Percentiles rank a stretch among this genome's conserved stretches.
These are phyloP conservation scores for Rousettus madagascariensis DNA, from an alignment of 2,797 vertebrate genomes.

Conservation along the genomic window DNA sequence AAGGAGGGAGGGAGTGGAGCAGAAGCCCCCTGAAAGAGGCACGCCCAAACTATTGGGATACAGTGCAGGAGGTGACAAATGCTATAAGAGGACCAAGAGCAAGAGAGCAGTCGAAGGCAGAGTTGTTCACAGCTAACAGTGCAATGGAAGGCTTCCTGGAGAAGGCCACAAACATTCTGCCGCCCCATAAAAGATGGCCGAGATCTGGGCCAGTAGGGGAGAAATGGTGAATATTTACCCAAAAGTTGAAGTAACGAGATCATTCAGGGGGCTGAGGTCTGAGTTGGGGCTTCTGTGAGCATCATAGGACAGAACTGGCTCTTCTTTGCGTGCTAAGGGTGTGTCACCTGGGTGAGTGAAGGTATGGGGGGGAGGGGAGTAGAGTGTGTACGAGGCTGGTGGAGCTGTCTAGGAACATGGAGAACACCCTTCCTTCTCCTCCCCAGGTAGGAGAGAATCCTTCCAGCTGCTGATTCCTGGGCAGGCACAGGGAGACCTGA, in stretches of 20 bases:
- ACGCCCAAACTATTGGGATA: not conserved
- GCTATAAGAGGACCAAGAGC: not conserved
- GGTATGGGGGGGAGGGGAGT: not conserved
- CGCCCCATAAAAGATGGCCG: not conserved
- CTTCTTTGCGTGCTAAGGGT: not conserved
- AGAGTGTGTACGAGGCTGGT: accelerated
- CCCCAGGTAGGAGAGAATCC: not conserved
- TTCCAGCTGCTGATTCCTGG: not conserved
- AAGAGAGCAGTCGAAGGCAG: not conserved
- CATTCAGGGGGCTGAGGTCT: not conserved
- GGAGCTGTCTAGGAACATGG: not conserved
- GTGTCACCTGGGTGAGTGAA: not conserved
- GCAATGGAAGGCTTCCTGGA: not conserved
- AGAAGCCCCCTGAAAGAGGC: not conserved
- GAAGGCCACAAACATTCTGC: not conserved
- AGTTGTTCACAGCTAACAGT: not conserved
- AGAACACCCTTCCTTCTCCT: not conserved
- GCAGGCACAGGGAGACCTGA: not conserved
- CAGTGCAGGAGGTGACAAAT: not conserved
- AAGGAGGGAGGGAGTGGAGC: not conserved
- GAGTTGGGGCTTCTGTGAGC: not conserved
- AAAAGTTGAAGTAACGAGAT: not conserved
- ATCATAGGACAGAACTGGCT: not conserved
- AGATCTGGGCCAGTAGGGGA: not conserved
- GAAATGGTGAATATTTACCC: not conserved